A percentile compares a stretch with the other conserved stretches of the same genome.
These are phyloP conservation scores for Rhynchophorus ferrugineus DNA, from an alignment of 1,140 invertebrate genomes.

Conservation along the genomic window DNA sequence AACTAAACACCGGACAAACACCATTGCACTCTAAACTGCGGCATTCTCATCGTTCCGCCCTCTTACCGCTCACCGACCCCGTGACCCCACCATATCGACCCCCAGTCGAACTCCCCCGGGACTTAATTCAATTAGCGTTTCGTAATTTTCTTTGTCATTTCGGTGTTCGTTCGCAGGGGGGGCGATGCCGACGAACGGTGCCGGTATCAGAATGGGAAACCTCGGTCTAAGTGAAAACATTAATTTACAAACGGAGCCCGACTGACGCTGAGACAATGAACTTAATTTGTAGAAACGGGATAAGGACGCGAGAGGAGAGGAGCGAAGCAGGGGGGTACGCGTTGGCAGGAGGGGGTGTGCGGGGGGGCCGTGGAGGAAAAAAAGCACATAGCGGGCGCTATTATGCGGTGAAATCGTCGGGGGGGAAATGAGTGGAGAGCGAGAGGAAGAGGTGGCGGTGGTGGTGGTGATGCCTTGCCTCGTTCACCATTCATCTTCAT, in stretches of 20 bases:
- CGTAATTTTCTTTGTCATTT: background rate
- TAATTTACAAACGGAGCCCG: background rate
- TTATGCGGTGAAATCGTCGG: background rate
- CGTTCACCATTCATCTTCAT: too few relatives aligned
- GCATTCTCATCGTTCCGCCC: too few relatives aligned
- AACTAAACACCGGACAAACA: background rate
- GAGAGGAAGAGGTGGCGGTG: too few relatives aligned
- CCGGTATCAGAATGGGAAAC: constrained; percentile 2
- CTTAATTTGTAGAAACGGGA: background rate
- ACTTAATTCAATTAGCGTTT: background rate
- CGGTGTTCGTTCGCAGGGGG: background rate
- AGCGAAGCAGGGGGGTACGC: background rate
- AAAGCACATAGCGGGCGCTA: background rate
- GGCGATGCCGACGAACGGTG: too few relatives aligned
- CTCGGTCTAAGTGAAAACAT: background rate
- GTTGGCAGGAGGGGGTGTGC: too few relatives aligned
- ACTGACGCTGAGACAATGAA: background rate
- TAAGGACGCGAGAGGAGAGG: background rate
- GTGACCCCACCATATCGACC: too few relatives aligned
- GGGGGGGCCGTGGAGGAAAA: background rate
- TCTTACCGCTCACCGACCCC: too few relatives aligned
- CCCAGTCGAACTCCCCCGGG: background rate
- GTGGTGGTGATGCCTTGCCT: too few relatives aligned
- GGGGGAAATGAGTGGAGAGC: too few relatives aligned
- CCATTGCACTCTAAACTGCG: background rate